Evolutionary conservation across 2,888 invertebrate genomes (phyloP).

Genomic region (Apamea crenata): DNA sequence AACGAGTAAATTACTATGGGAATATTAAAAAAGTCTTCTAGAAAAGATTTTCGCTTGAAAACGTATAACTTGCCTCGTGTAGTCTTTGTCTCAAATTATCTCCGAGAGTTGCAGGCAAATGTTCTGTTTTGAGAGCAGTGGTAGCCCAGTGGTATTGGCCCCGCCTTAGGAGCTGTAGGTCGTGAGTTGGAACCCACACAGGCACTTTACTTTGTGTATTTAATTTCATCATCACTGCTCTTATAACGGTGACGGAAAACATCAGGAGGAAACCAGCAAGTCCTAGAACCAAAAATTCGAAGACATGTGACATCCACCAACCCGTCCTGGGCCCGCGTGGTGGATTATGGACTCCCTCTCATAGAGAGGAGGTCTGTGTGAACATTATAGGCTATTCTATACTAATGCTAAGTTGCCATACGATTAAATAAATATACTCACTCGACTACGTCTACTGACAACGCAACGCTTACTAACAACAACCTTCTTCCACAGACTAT

Average conservation of each 20-base stretch:
- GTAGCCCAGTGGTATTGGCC: background rate
- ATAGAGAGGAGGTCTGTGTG: background rate
- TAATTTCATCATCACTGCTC: background rate
- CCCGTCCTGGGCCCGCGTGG: background rate
- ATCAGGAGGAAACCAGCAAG: background rate
- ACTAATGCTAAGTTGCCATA: background rate
- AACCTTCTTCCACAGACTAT: conserved; percentile 92
- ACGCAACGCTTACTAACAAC: background rate
- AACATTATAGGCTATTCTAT: no score
- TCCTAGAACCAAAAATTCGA: background rate
- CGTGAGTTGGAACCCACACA: background rate
- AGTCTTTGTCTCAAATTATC: background rate
- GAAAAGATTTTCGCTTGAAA: background rate
- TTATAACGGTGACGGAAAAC: background rate
- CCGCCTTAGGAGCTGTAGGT: background rate
- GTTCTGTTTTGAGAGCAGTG: background rate
- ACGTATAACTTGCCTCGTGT: background rate
- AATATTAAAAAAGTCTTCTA: background rate
- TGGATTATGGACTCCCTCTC: background rate
- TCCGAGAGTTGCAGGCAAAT: no score
- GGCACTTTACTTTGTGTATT: background rate
- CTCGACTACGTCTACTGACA: background rate
- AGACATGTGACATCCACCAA: background rate
- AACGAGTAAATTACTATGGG: background rate
- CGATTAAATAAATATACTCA: background rate